Base-by-base conservation (phyloP, 2,113 vertebrate genomes). In the Synodontis membranacea region DNA sequence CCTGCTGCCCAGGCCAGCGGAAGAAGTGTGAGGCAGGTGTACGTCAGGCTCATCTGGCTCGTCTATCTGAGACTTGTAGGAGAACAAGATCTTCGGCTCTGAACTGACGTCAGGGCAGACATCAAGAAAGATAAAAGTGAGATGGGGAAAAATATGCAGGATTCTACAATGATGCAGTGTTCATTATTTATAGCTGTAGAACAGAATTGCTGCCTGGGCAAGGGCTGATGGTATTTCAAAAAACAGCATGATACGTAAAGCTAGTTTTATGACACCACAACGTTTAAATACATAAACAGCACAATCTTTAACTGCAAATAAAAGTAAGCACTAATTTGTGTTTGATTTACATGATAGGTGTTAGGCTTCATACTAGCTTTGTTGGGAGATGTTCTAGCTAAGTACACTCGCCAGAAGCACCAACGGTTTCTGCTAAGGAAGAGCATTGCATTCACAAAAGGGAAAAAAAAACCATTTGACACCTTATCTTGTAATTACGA, bases 31-130 rank as follows among this genome's bases (percentile, higher is more conserved):
- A 15, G 98, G 98, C 80, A 99, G 95, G 92, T 98, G 97, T 83
- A 99, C 93, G 11, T 99, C 98, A 0, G 96, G 96, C 60, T 99
- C 98, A 2, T 99, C 98, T 0, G 97, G 94, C 91, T 99, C 98
- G 0, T 99, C 98, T 89, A 99, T 94, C 93, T 99, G 98, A 48
- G 97, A 98, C 90, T 99, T 99, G 94, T 99, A 99, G 79, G 98
- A 99, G 94, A 99, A 99, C 5, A 99, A 96, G 90, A 99, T 98
- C 95, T 99, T 99, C 0, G 98, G 98, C 93, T 99, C 98, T 0
- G 97, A 98, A 62, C 98, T 99, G 89, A 19, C 84, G 88, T 75
- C 37, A 46, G 46, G 58, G 8, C 31, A 68, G 75, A 42, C 62
- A 25, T 56, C 5, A 34, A 54, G 84, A 42, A n/a, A 25, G 62